A percentile compares a stretch with the other conserved stretches of the same genome.
Conservation (phyloP, 37 sponge, comb jelly and placozoan genomes). For the Dysidea cf. avara region DNA sequence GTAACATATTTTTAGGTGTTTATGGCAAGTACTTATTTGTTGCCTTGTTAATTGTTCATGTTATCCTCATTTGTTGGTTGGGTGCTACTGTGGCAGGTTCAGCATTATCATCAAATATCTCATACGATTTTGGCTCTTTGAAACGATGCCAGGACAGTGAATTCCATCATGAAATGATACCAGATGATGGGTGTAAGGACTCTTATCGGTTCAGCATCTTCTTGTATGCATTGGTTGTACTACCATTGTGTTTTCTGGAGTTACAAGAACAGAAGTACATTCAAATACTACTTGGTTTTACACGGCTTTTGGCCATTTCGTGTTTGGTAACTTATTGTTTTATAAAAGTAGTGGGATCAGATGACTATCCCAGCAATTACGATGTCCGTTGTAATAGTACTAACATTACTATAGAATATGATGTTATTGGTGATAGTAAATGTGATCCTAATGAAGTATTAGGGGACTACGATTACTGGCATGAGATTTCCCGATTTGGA, state of each 20-base stretch:
- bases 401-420: constrained; percentile 12
- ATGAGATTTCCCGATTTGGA: too few species aligned
- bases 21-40: constrained; percentile 36
- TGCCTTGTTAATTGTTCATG: constrained; percentile 25
- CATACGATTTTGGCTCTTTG: constrained; percentile 46
- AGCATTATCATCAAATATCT: constrained; percentile 77
- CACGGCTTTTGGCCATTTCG: too few species aligned
- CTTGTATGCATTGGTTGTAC: constrained; percentile 59
- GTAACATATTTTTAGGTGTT: constrained; percentile 49
- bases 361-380: too few species aligned
- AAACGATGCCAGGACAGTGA: constrained; percentile 47
- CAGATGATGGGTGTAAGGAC: constrained; percentile 41
- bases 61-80: constrained; percentile 41
- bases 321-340: too few species aligned
- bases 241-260: constrained; percentile 50
- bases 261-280: constrained; percentile 66
- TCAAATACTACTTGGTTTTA: too few species aligned
- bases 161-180: constrained; percentile 32
- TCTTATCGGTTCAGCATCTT: constrained; percentile 63
- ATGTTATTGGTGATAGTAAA: not conserved
- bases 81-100: constrained; percentile 60
- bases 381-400: too few species aligned
- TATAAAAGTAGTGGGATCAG: too few species aligned
- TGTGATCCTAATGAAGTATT: not conserved
- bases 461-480: too few species aligned